A percentile compares a stretch with the other conserved stretches of the same genome.
phyloP scores from a whole-genome alignment of 2,113 vertebrate species.

The Mesitornis unicolor region DNA sequence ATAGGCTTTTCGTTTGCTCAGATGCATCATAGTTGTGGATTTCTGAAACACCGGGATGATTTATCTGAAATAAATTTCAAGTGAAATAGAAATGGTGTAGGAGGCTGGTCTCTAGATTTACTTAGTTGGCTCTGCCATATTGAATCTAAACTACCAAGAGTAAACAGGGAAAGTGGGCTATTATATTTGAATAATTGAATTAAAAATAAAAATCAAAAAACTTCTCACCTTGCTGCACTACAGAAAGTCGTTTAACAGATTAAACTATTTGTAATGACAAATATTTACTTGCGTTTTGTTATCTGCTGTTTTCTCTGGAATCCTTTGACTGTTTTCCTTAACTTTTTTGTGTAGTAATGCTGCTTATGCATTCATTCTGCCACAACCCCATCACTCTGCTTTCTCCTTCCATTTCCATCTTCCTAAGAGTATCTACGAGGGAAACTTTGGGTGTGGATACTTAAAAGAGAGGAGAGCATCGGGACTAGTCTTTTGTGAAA shows the following conservation, averaged over 20 bases:
- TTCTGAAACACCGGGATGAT: neutral
- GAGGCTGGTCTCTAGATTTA: neutral
- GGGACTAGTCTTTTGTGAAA: constrained; percentile 96
- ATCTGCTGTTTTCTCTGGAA: constrained; percentile 37
- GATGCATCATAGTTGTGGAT: neutral
- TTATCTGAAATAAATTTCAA: neutral
- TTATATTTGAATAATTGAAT: neutral
- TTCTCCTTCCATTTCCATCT: constrained; percentile 77
- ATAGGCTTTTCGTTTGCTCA: neutral
- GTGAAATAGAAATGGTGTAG: neutral
- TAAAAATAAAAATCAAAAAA: neutral
- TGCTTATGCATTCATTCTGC: constrained; percentile 69
- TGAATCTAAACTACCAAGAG: neutral
- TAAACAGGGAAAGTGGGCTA: neutral
- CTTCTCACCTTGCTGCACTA: neutral
- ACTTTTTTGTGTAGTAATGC: constrained; percentile 66
- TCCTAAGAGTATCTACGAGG: constrained; percentile 94
- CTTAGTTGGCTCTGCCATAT: neutral
- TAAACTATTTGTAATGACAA: neutral
- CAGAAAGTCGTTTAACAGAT: neutral
- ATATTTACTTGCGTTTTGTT: neutral
- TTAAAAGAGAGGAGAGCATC: constrained; percentile 91
- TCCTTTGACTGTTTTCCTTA: constrained; percentile 61
- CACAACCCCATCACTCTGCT: constrained; percentile 76
- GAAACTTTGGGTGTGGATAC: constrained; percentile 91